Evolutionary conservation across 2,113 vertebrate species (phyloP).

Genomic region (Gambusia affinis): DNA sequence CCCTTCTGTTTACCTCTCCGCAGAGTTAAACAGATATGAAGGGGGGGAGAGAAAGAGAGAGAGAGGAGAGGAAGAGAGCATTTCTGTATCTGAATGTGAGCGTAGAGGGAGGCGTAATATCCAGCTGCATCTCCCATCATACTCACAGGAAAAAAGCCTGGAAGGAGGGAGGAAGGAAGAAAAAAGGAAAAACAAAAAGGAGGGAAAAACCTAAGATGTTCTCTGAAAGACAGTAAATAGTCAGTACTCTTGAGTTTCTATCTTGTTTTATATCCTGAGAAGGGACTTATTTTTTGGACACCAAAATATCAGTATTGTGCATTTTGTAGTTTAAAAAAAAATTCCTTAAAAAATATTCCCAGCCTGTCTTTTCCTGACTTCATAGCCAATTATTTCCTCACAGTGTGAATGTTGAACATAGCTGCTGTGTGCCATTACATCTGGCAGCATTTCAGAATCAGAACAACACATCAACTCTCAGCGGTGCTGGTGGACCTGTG

Average conservation of each 20-base stretch:
- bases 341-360: no score
- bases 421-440: no score
- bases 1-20: constrained; percentile 57
- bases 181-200: constrained; percentile 14
- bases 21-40: constrained; percentile 40
- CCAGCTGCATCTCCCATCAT: constrained; percentile 71
- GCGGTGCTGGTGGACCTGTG: no score
- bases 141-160: constrained; percentile 46
- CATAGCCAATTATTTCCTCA: no score
- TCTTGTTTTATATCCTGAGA: no score
- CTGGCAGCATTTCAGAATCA: no score
- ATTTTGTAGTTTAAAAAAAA: background rate
- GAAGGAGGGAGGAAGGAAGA: constrained; percentile 27
- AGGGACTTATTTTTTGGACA: background rate
- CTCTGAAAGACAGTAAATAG: background rate
- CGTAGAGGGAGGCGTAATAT: constrained; percentile 17
- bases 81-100: background rate
- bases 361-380: no score
- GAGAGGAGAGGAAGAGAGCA: background rate
- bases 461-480: no score
- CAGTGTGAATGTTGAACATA: no score
- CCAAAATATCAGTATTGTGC: background rate
- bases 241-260: background rate
- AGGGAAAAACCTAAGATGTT: background rate
- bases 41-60: constrained; percentile 23